Conservation (phyloP, 2,888 invertebrate species). For the Pyrochroa serraticornis region DNA sequence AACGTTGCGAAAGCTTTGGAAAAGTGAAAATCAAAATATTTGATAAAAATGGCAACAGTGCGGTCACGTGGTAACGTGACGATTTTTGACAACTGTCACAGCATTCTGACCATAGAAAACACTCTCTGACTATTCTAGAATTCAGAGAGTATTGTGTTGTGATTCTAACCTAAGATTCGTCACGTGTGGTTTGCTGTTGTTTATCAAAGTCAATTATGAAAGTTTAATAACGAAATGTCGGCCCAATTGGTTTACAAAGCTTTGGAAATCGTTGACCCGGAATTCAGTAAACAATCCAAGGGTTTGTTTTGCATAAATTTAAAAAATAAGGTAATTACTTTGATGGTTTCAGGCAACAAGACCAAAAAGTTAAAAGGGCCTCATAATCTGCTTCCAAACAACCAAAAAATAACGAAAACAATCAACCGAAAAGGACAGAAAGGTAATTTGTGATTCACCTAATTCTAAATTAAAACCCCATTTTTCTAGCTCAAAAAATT, state of each 20-base stretch:
- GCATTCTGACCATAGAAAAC: no score
- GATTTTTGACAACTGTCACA: no score
- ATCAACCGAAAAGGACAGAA: slow-evolving; percentile 39
- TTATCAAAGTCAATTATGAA: neutral
- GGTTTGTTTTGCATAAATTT: neutral
- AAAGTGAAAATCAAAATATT: no score
- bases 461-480: neutral
- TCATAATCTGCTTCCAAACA: slow-evolving; percentile 43
- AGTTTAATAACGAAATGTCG: neutral
- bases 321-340: neutral
- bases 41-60: no score
- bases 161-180: no score
- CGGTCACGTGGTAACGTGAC: no score
- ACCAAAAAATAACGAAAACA: slow-evolving; percentile 42
- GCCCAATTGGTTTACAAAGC: neutral
- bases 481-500: slow-evolving; percentile 30
- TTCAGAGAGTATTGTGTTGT: no score
- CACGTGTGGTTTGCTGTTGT: no score
- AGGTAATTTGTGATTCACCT: slow-evolving; percentile 33
- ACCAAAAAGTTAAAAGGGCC: slow-evolving; percentile 38
- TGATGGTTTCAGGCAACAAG: slow-evolving; percentile 25
- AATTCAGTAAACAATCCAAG: neutral
- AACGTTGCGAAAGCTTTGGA: no score
- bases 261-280: slow-evolving; percentile 4
- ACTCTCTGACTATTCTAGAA: no score